Percentiles rank a stretch among this genome's conserved stretches.
Evolutionary conservation across 1,140 invertebrate genomes (phyloP).

Genomic region (Brachionus sp.): DNA sequence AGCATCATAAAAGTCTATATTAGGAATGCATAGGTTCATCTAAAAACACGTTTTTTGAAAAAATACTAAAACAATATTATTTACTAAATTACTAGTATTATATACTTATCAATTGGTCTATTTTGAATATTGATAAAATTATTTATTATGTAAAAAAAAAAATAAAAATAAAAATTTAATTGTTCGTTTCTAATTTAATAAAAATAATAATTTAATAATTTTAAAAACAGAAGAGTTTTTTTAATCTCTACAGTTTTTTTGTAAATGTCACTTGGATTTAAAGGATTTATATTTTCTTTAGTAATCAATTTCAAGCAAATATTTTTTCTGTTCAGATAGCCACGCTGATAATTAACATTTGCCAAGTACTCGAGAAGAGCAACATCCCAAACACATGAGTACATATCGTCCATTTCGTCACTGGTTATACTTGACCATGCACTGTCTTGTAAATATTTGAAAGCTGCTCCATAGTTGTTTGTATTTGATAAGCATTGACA

Average conservation of each 20-base stretch:
- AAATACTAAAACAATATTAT: background rate
- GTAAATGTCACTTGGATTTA: background rate
- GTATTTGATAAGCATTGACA: conserved; percentile 19
- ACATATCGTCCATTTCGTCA: conserved; percentile 35
- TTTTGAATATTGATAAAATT: background rate
- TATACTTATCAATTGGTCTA: background rate
- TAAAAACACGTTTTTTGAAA: background rate
- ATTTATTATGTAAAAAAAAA: background rate
- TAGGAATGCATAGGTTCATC: background rate
- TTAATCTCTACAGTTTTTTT: conserved; percentile 20
- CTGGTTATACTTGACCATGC: background rate
- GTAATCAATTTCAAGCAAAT: conserved; percentile 19
- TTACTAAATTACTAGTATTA: conserved; percentile 11
- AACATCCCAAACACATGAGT: conserved; percentile 18
- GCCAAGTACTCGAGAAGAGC: conserved; percentile 24
- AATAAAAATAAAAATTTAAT: background rate
- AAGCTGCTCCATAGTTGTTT: conserved; percentile 35
- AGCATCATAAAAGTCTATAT: background rate
- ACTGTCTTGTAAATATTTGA: conserved; percentile 33
- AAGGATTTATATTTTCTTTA: background rate
- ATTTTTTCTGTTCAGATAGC: background rate
- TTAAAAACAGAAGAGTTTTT: conserved; percentile 21
- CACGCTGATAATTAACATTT: conserved; percentile 40
- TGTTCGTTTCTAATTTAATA: background rate
- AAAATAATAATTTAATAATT: conserved; percentile 39